Conservation (phyloP, 2,888 invertebrate genomes). For the Flexamia atlantica region DNA sequence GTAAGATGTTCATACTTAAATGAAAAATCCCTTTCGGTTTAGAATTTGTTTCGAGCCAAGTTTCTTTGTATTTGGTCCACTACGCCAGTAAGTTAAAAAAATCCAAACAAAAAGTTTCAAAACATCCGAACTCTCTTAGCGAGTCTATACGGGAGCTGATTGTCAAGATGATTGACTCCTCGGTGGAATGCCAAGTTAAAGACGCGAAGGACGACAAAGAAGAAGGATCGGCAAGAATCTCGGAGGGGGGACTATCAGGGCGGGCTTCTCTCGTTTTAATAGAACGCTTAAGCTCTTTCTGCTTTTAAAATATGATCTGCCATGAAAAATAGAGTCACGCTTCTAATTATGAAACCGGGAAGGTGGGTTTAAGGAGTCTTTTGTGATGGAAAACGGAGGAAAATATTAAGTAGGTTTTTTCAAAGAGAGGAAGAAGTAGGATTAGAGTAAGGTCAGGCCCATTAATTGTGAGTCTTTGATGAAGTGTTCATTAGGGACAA, state of each 20-base stretch:
- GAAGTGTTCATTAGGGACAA: slow-evolving; percentile 60
- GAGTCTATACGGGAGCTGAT: not conserved
- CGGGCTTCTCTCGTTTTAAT: slow-evolving; percentile 62
- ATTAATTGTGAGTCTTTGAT: slow-evolving; percentile 64
- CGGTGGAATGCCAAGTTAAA: slow-evolving; percentile 52
- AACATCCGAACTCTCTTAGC: not conserved
- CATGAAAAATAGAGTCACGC: slow-evolving; percentile 70
- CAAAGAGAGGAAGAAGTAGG: slow-evolving; percentile 63
- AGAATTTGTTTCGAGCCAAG: too few relatives aligned
- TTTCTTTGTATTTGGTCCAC: too few relatives aligned
- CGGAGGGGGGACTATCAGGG: slow-evolving; percentile 40
- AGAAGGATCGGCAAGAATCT: slow-evolving; percentile 47
- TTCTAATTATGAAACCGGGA: slow-evolving; percentile 68
- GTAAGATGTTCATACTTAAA: too few relatives aligned
- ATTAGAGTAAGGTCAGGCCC: slow-evolving; percentile 64
- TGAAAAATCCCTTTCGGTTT: too few relatives aligned
- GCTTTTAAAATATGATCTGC: slow-evolving; percentile 68
- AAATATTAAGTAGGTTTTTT: slow-evolving; percentile 68
- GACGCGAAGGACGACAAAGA: slow-evolving; percentile 45
- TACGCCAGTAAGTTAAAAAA: too few relatives aligned
- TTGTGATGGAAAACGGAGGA: slow-evolving; percentile 68
- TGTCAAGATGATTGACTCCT: slow-evolving; percentile 37
- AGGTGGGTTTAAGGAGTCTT: slow-evolving; percentile 66
- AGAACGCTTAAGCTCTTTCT: slow-evolving; percentile 65
- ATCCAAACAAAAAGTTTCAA: not conserved